Evolutionary conservation across 2,888 invertebrate genomes (phyloP).

Genomic region (Axea sp.): DNA sequence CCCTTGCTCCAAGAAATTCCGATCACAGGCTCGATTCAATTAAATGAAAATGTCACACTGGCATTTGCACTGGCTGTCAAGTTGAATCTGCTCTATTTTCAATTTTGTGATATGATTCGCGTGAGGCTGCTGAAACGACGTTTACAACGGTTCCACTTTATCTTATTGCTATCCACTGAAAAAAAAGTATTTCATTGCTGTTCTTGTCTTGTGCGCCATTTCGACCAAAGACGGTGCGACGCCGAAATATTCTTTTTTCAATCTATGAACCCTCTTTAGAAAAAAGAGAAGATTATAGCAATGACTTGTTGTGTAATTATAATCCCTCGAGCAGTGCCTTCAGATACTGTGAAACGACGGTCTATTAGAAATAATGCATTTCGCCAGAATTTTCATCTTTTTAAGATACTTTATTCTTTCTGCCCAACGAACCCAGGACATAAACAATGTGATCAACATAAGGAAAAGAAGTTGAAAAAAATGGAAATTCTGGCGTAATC

Average conservation of each 20-base stretch:
- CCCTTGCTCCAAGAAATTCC: constrained; percentile 11
- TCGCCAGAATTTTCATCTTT: not conserved
- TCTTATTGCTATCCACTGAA: constrained; percentile 7
- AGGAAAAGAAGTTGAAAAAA: not conserved
- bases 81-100: constrained; percentile 70
- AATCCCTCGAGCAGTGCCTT: constrained; percentile 75
- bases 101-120: constrained; percentile 73
- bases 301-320: constrained; percentile 53
- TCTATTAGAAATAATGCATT: constrained; percentile 72
- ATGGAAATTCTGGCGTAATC: constrained; percentile 22
- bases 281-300: constrained; percentile 5
- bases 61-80: constrained; percentile 71
- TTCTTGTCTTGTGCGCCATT: not conserved
- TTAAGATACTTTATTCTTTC: not conserved
- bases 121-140: constrained; percentile 68
- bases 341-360: constrained; percentile 73
- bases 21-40: constrained; percentile 69
- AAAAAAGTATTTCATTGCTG: not conserved
- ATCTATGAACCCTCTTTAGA: constrained; percentile 32
- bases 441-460: not conserved
- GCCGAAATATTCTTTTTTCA: constrained; percentile 1
- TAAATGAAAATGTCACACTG: constrained; percentile 57
- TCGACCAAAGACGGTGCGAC: not conserved
- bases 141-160: constrained; percentile 65
- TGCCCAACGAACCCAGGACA: too few species aligned